Evolutionary conservation across 2,888 invertebrate species (phyloP).

Genomic region (Operophtera brumata): DNA sequence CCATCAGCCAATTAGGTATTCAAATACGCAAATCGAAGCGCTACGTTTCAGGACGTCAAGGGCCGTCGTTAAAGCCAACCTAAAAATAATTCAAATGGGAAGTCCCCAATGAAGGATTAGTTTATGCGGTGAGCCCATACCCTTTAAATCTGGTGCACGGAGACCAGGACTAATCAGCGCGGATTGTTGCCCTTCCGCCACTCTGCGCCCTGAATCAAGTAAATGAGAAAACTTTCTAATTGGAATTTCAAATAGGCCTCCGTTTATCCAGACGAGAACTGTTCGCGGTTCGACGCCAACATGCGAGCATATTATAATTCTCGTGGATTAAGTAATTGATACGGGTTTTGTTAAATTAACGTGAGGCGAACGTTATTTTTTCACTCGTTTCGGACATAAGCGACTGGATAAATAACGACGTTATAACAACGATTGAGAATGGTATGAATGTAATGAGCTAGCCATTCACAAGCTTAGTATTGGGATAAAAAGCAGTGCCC

Average conservation of each 20-base stretch:
- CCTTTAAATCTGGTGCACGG: conserved; percentile 71
- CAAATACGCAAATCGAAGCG: conserved; percentile 36
- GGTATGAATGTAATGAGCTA: background rate
- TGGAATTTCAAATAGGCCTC: conserved; percentile 79
- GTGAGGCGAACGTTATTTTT: background rate
- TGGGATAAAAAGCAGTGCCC: too few relatives aligned
- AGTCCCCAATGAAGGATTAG: conserved; percentile 64
- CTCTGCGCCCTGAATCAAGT: conserved; percentile 76
- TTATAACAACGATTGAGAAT: background rate
- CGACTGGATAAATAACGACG: conserved; percentile 6
- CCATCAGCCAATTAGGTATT: conserved; percentile 32
- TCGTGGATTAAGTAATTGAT: conserved; percentile 56
- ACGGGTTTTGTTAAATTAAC: conserved; percentile 41
- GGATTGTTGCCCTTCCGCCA: conserved; percentile 77
- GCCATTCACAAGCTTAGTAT: too few relatives aligned
- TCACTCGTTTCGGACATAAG: background rate
- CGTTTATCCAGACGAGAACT: conserved; percentile 73
- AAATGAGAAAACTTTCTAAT: conserved; percentile 81
- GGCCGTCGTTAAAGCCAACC: conserved; percentile 40
- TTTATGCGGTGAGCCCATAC: conserved; percentile 65
- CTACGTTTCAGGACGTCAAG: conserved; percentile 39
- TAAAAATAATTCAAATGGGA: conserved; percentile 62
- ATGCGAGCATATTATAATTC: conserved; percentile 60
- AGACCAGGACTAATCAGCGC: conserved; percentile 73
- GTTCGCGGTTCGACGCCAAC: conserved; percentile 65